Conservation (phyloP, 2,797 vertebrate genomes). For the Odontamblyopus rebecca region DNA sequence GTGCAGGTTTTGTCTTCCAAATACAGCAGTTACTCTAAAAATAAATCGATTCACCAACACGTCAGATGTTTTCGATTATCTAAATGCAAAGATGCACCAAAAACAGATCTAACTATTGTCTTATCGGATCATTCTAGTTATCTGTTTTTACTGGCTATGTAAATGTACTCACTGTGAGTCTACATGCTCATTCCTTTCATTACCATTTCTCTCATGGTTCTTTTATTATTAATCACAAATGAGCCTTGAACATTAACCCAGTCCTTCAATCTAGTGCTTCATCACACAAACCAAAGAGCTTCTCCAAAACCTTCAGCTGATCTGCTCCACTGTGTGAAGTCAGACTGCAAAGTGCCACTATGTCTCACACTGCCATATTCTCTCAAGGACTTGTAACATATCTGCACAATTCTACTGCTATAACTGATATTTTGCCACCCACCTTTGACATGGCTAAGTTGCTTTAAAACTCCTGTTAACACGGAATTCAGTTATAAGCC, state of each 20-base stretch:
- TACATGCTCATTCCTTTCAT: background rate
- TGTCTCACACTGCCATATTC: constrained; percentile 5
- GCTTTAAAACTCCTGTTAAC: background rate
- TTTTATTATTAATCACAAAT: background rate
- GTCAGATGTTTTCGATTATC: no score
- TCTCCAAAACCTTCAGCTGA: constrained; percentile 16
- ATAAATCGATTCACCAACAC: no score
- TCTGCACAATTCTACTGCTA: background rate
- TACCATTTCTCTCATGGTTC: background rate
- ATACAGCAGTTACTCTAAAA: no score
- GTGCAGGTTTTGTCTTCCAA: no score
- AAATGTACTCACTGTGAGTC: background rate
- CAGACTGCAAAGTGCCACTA: constrained; percentile 25
- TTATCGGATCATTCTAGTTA: no score
- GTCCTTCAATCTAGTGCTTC: background rate
- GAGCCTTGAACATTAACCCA: background rate
- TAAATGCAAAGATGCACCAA: no score
- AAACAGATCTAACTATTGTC: no score
- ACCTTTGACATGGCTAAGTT: background rate
- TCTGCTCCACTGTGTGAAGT: constrained; percentile 29
- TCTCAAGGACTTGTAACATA: background rate
- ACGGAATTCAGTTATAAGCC: background rate
- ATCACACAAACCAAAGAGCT: background rate
- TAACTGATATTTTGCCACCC: background rate
- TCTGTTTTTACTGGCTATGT: no score